Evolutionary conservation across 1,140 invertebrate genomes (phyloP).

Genomic region (Portunus trituberculatus): DNA sequence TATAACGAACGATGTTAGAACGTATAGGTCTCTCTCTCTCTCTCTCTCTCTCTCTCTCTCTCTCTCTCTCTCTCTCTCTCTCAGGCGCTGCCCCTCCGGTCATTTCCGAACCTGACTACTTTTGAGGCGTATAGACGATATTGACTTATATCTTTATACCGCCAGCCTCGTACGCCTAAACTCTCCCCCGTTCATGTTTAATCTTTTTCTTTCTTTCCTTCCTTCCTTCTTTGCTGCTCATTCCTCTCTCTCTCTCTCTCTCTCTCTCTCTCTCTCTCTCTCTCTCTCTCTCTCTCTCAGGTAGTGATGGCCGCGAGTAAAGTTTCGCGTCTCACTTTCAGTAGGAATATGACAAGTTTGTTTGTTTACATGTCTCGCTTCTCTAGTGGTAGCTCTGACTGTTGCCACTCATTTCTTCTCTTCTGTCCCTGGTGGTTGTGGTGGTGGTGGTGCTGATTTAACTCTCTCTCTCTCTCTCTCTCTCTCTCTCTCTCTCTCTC

Average conservation of each 20-base stretch:
- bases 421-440: not conserved
- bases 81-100: not conserved
- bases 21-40: not conserved
- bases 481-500: constrained; percentile 30
- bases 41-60: constrained; percentile 20
- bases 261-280: not conserved
- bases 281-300: not conserved
- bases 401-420: not conserved
- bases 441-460: not conserved
- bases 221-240: not conserved
- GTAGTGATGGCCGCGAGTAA: no score
- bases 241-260: not conserved
- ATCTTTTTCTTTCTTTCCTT: constrained; percentile 15
- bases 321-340: not conserved
- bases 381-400: not conserved
- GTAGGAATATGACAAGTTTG: not conserved
- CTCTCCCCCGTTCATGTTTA: constrained; percentile 27
- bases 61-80: constrained; percentile 20
- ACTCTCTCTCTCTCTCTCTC: not conserved
- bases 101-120: not conserved
- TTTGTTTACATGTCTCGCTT: not conserved
- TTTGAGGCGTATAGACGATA: not conserved
- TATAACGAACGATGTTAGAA: no score
- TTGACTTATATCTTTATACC: no score
- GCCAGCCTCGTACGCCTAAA: not conserved